These are phyloP conservation scores for Sciurus niger DNA, from an alignment of 2,113 vertebrate species.

Conservation along the genomic window DNA sequence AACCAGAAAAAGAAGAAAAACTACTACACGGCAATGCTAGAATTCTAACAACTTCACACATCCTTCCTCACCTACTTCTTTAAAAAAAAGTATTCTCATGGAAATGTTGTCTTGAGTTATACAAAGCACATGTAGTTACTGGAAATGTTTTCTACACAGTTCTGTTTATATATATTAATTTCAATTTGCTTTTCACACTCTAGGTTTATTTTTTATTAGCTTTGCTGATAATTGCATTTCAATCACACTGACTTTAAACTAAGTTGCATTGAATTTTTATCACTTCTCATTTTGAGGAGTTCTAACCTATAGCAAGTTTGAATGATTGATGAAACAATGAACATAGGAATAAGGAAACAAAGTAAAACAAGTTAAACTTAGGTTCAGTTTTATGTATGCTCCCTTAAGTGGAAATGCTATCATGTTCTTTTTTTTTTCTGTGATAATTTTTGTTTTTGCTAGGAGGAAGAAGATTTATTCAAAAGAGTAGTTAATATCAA, in stretches of 20 bases:
- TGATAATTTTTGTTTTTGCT: background rate
- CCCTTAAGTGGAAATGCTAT: background rate
- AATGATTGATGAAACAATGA: background rate
- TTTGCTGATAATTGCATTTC: conserved; percentile 28
- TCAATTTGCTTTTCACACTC: background rate
- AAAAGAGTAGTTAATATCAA: background rate
- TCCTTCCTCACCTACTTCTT: background rate
- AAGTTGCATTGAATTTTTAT: background rate
- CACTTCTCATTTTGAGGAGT: background rate
- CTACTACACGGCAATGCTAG: background rate
- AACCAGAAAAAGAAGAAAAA: background rate
- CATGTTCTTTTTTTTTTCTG: background rate
- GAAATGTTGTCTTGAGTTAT: conserved; percentile 32
- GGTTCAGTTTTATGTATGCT: background rate
- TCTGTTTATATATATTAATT: background rate
- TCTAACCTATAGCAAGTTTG: background rate
- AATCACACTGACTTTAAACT: background rate
- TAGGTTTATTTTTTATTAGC: background rate
- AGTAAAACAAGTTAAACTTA: background rate
- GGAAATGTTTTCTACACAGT: background rate
- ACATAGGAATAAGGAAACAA: background rate
- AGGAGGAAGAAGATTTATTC: background rate
- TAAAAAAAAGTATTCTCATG: conserved; percentile 14
- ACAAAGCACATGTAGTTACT: conserved; percentile 52
- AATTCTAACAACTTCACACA: background rate